Conservation (phyloP, 2,888 invertebrate species). For the Neoscelio sp. region DNA sequence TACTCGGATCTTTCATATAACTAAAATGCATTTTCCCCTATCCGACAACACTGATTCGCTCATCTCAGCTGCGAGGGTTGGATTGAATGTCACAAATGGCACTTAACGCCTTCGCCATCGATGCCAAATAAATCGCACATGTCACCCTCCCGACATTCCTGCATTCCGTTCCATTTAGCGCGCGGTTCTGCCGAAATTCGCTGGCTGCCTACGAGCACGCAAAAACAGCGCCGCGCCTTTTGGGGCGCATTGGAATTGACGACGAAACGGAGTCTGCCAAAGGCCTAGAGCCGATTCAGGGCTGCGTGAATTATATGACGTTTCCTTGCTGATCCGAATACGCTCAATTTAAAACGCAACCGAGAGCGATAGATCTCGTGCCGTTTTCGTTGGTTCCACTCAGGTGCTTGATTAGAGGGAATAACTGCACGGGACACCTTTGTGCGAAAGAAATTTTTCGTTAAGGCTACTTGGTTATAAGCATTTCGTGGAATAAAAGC, state of each 20-base stretch:
- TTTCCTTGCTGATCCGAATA: constrained; percentile 37
- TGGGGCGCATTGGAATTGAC: constrained; percentile 42
- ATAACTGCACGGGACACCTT: constrained; percentile 40
- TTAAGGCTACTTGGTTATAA: constrained; percentile 6
- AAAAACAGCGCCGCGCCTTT: constrained; percentile 66
- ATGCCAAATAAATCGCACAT: constrained; percentile 71
- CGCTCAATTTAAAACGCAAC: constrained; percentile 39
- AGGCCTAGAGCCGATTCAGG: constrained; percentile 12
- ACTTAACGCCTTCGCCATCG: constrained; percentile 68
- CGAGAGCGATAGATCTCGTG: constrained; percentile 38
- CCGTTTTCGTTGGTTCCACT: constrained; percentile 21
- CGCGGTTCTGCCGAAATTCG: constrained; percentile 46
- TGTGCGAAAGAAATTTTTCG: constrained; percentile 54
- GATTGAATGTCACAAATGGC: constrained; percentile 62
- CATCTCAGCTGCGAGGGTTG: constrained; percentile 37
- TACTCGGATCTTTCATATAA: constrained; percentile 15
- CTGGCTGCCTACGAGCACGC: constrained; percentile 16
- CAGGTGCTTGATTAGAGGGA: constrained; percentile 64
- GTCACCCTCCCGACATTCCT: constrained; percentile 67
- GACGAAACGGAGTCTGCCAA: constrained; percentile 21
- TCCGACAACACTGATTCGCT: constrained; percentile 8
- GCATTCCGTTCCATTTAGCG: constrained; percentile 71
- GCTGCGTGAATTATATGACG: constrained; percentile 57
- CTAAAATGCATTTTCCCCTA: constrained; percentile 11
- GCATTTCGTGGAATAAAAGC: constrained; percentile 34